Evolutionary conservation across 2,113 vertebrate genomes (phyloP).

Genomic region (Oncorhynchus gorbuscha): DNA sequence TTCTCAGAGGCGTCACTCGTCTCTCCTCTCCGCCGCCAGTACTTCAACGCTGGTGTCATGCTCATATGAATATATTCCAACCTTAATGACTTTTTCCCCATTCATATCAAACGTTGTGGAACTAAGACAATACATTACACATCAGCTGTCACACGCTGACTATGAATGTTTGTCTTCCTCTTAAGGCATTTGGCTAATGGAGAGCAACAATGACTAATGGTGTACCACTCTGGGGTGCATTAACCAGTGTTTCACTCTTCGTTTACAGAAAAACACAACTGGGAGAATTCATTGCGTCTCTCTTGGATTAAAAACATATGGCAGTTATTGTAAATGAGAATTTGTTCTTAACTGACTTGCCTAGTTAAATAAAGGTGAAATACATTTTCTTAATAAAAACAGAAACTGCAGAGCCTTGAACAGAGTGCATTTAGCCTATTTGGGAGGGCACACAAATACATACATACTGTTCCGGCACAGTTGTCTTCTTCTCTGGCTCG

Average conservation of each 20-base stretch:
- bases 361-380: no score
- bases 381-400: not conserved
- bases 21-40: not conserved
- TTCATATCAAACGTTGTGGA: constrained; percentile 11
- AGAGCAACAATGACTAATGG: constrained; percentile 9
- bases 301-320: constrained; percentile 3
- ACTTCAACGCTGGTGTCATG: not conserved
- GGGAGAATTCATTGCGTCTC: not conserved
- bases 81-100: constrained; percentile 14
- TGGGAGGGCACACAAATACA: not conserved
- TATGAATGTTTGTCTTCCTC: constrained; percentile 10
- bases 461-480: not conserved
- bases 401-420: not conserved
- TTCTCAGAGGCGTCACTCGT: constrained; percentile 16
- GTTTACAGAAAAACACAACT: constrained; percentile 1
- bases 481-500: not conserved
- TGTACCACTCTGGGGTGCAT: not conserved
- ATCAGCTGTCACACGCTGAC: constrained; percentile 22
- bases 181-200: constrained; percentile 14
- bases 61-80: constrained; percentile 26
- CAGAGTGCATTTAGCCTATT: no score
- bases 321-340: no score
- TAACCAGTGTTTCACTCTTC: not conserved
- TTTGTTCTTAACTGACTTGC: no score
- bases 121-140: constrained; percentile 19